Base-by-base conservation (phyloP, 1,140 invertebrate species). In the Euura lappo region DNA sequence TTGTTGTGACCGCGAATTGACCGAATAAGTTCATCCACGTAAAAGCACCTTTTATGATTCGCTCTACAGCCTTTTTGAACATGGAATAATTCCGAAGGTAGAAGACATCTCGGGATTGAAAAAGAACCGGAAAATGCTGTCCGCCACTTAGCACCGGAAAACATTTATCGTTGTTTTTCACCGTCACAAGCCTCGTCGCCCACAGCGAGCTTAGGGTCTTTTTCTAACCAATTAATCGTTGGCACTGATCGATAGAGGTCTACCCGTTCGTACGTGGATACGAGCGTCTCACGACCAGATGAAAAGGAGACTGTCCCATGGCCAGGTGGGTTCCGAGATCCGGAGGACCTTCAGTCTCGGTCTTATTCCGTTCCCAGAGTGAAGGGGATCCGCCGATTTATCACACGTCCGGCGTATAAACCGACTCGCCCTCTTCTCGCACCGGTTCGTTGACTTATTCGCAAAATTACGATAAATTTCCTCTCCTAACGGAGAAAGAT, bases 401-500 rank as follows among this genome's bases (percentile, higher is more conserved):
- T 68, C 66, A 67, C 71, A 42, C 11, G 64, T 72, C 43, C 71
- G 64, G 67, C 67, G 46, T 71, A 71, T 65, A 65, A 8, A 28
- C 28, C 28, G 28, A 28, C 28, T 28, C 28, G 28, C 28, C 28
- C 43, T 45, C 71, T 46, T 67, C 67, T 47, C 71, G 44, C 43
- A 6, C 10, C 44, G 13, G 13, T 65, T 47, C 44, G 45, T 3
- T 47, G 71, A 28, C 5, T 42, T 65, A 65, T 42, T 66, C 3
- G 13, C 28, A 10, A 68, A 68, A 44, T 73, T 46, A 65, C 46
- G 44, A 65, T 72, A 13, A 45, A 80, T 81, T 83, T 81, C 86
- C 86, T 88, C 86, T 71, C 83, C 85, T 71, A 88, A 79, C 72
- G 86, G 86, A 76, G 85, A 88, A 73, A 86, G 87, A 75, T 87